A percentile compares a stretch with the other conserved stretches of the same genome.
phyloP scores from a whole-genome alignment of 1,140 invertebrate species.

The Homarus americanus region DNA sequence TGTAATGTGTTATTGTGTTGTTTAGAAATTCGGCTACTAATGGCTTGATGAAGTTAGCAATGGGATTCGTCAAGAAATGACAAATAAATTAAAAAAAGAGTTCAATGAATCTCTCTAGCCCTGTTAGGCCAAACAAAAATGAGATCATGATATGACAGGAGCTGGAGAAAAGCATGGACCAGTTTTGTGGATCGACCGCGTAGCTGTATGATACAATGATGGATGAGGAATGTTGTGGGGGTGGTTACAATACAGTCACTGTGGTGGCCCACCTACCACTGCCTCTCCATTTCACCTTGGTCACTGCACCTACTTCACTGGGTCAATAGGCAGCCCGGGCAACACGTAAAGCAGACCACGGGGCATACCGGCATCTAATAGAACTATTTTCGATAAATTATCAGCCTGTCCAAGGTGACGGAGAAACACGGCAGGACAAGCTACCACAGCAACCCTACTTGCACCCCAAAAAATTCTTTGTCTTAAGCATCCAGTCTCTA shows the following conservation, averaged over 20 bases:
- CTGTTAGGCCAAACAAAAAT: constrained; percentile 27
- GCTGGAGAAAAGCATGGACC: constrained; percentile 43
- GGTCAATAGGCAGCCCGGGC: constrained; percentile 11
- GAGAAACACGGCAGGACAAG: neutral
- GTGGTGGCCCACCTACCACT: neutral
- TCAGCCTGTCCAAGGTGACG: constrained; percentile 47
- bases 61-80: neutral
- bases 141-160: constrained; percentile 62
- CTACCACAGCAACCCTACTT: constrained; percentile 1
- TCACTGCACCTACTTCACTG: constrained; percentile 19
- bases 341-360: neutral
- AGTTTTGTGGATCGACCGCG: constrained; percentile 49
- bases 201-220: constrained; percentile 27
- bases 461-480: constrained; percentile 47
- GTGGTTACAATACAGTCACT: constrained; percentile 2
- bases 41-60: constrained; percentile 59
- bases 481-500: constrained; percentile 40
- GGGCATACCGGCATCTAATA: neutral
- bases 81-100: constrained; percentile 23
- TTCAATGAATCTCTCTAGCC: constrained; percentile 12
- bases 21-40: constrained; percentile 51
- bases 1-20: constrained; percentile 5
- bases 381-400: neutral
- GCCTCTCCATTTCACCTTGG: neutral
- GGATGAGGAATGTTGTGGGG: constrained; percentile 68